Base-by-base conservation (phyloP, 2,797 vertebrate species). In the Oryzias dopingdopingensis region DNA sequence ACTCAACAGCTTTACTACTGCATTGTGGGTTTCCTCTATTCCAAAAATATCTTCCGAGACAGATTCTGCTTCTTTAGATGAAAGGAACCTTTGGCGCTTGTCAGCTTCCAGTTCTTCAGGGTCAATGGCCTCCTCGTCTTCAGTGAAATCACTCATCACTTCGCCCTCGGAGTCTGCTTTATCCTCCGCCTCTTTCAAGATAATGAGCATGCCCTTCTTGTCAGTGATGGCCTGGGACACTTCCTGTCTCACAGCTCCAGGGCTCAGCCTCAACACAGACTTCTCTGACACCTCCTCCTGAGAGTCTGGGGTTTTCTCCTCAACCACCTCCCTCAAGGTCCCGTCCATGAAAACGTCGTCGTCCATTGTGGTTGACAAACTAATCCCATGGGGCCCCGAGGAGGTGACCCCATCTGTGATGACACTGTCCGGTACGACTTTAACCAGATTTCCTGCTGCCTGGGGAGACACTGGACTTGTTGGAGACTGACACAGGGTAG, bases 391-490 rank as follows among this genome's bases (percentile, higher is more conserved):
- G 7, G 81, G 84, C 59, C 83, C 87, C 0, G 92, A 72, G 72
- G 92, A 85, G 43, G 82, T 86, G 65, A 83, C 77, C 86, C 92
- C 71, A 46, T 94, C 94, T 70, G 93, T 92, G 82, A 92, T 68
- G 77, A 92, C 89, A 90, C 94, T 94, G 69, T 93, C 90, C 84
- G 91, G 81, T 80, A 85, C 82, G 78, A 86, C 92, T 92, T 90
- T 93, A 70, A 86, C 81, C 78, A 79, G 67, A 81, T 81, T 91
- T 83, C 93, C 92, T 90, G 91, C 87, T 81, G 94, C 82, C 93
- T 95, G 92, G 86, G 74, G 66, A 93, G 94, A 92, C 90, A 96
- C 93, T 93, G 84, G 90, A 83, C 94, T 87, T 74, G 75, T 81
- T 84, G 79, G 69, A 74, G 73, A 82, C 18, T 70, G 32, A 37